Evolutionary conservation across 2,888 invertebrate genomes (phyloP), one percentile per base, ranked within the genome.

Genomic region (Gastracanthus pulcherrimus): DNA sequence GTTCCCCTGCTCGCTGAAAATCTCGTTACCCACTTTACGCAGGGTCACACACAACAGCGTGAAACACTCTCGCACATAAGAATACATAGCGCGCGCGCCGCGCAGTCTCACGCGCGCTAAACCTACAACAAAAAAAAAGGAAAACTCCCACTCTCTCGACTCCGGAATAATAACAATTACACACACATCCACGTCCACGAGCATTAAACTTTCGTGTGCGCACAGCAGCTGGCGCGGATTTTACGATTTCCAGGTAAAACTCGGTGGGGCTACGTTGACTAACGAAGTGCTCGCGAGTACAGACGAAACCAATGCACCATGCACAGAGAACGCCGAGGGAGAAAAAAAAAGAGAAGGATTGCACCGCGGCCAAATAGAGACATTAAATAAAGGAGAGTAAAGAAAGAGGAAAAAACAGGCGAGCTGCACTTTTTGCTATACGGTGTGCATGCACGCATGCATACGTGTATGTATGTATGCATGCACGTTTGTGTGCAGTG

Each of bases 191-290:
- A 55, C 26, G 26, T 55, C 26, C 51, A 7, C 55, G 38, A 55
- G 55, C 55, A n/a, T 66, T 76, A 76, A 55, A 76, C 66, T 51
- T 66, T 76, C 66, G 51, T 75, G 31, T n/a, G n/a, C n/a, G n/a
- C n/a, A n/a, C n/a, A 55, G 45, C 23, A 41, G 55, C 55, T 62
- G 36, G 13, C 60, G 13, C 29, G 26, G 36, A 38, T 26, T 78
- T 78, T 71, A 78, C 78, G 78, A 64, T 78, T 78, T 78, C 78
- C 64, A 71, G 29, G 78, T 34, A 71, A 71, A 78, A 51, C 26
- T 71, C 45, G 23, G n/a, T n/a, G n/a, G n/a, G n/a, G n/a, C n/a
- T n/a, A n/a, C n/a, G n/a, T n/a, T 58, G 29, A 55, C 48, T 62
- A 60, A 71, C 71, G 64, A 71, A 64, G 51, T 34, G n/a, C 55